Conservation (phyloP, 2,888 invertebrate species). For the Phortica magna region DNA sequence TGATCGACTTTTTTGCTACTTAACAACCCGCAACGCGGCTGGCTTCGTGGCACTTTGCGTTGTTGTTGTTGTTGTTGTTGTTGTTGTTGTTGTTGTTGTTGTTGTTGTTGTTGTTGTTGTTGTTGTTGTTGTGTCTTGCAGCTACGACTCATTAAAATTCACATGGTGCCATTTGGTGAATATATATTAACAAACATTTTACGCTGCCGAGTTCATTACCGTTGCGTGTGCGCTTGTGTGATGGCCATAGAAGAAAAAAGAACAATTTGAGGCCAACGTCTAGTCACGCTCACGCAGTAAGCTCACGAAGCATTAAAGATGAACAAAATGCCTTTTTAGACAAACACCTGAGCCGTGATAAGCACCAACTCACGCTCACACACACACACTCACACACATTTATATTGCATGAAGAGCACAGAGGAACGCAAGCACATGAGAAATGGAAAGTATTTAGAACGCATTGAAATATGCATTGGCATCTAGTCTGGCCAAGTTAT, state of each 20-base stretch:
- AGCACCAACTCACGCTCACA: too few relatives aligned
- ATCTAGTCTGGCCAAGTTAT: too few relatives aligned
- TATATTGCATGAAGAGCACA: too few relatives aligned
- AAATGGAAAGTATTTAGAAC: too few relatives aligned
- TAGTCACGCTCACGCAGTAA: too few relatives aligned
- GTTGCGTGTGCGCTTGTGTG: conserved; percentile 8
- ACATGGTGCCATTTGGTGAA: conserved; percentile 61
- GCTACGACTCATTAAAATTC: conserved; percentile 62
- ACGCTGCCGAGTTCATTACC: conserved; percentile 57
- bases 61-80: not conserved
- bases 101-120: not conserved
- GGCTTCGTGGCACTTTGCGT: not conserved
- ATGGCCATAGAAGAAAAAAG: not conserved
- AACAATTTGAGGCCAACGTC: not conserved
- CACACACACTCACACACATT: too few relatives aligned
- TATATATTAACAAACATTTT: conserved; percentile 53
- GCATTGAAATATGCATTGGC: too few relatives aligned
- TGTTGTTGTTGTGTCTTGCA: conserved; percentile 7
- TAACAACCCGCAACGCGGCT: not conserved
- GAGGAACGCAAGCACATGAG: too few relatives aligned
- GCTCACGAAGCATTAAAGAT: too few relatives aligned
- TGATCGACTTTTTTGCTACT: not conserved
- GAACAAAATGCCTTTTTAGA: too few relatives aligned
- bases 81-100: conserved; percentile 27
- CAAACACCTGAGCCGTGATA: too few relatives aligned